Evolutionary conservation across 1,140 invertebrate species (phyloP).

Genomic region (Drosophila suzukii): DNA sequence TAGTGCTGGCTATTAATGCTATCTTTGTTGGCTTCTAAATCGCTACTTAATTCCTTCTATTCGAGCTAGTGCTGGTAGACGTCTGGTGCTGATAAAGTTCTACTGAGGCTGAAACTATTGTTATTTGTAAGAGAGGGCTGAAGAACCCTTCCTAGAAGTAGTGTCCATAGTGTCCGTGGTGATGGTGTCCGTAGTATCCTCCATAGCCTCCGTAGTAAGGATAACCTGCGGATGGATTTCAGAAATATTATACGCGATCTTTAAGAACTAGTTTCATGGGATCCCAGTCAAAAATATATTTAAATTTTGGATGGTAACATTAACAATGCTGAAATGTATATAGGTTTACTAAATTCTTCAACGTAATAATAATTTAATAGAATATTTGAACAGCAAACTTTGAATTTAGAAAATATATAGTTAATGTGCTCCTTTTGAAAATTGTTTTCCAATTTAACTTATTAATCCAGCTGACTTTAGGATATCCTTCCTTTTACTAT

Average conservation of each 20-base stretch:
- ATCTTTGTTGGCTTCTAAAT: slow-evolving; percentile 31
- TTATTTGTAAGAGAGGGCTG: background rate
- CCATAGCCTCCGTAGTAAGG: slow-evolving; percentile 78
- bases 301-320: background rate
- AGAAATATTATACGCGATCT: background rate
- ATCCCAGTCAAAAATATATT: background rate
- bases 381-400: too few species aligned
- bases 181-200: slow-evolving; percentile 72
- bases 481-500: background rate
- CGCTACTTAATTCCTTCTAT: slow-evolving; percentile 12
- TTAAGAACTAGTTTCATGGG: too few species aligned
- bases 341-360: too few species aligned
- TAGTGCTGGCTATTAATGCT: slow-evolving; percentile 38
- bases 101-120: slow-evolving; percentile 30
- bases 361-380: too few species aligned
- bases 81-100: slow-evolving; percentile 18
- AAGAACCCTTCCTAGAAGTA: slow-evolving; percentile 52
- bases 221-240: slow-evolving; percentile 53
- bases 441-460: too few species aligned
- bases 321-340: too few species aligned
- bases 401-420: too few species aligned
- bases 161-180: slow-evolving; percentile 77
- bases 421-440: background rate
- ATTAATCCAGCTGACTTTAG: too few species aligned
- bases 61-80: slow-evolving; percentile 19